Conservation (phyloP, 2,113 vertebrate species). For the Semnornis frantzii region DNA sequence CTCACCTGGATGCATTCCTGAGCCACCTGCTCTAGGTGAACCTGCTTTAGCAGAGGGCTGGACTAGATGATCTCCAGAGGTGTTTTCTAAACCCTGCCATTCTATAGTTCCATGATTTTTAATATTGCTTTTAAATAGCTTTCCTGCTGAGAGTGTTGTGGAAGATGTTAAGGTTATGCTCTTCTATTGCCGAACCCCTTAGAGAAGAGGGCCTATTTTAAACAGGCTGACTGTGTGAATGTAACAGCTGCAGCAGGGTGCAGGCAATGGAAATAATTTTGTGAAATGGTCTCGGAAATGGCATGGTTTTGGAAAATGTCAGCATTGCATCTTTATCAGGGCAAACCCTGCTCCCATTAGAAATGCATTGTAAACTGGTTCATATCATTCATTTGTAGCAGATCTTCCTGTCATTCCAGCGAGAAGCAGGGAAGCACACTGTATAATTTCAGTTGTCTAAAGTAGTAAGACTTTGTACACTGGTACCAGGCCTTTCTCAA, state of each 20-base stretch:
- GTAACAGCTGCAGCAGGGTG: background rate
- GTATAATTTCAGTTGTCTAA: background rate
- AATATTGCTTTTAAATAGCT: background rate
- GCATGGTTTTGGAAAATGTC: background rate
- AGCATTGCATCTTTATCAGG: rapidly evolving
- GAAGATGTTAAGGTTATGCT: background rate
- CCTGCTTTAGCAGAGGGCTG: background rate
- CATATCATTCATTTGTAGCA: background rate
- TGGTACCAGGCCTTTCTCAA: background rate
- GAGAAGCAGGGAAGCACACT: background rate
- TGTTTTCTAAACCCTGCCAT: background rate
- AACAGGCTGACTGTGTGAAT: rapidly evolving
- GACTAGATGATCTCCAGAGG: background rate
- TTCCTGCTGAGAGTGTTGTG: background rate
- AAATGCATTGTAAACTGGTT: background rate
- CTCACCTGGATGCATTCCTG: background rate
- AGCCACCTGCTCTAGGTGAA: background rate
- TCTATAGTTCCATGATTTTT: background rate
- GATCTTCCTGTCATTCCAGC: background rate
- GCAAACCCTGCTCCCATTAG: rapidly evolving
- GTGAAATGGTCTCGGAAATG: background rate
- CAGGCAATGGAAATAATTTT: rapidly evolving
- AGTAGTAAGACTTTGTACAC: background rate
- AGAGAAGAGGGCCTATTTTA: background rate
- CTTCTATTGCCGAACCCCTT: background rate